Base-by-base conservation (phyloP, 2,888 invertebrate genomes). In the Drosophila merina region DNA sequence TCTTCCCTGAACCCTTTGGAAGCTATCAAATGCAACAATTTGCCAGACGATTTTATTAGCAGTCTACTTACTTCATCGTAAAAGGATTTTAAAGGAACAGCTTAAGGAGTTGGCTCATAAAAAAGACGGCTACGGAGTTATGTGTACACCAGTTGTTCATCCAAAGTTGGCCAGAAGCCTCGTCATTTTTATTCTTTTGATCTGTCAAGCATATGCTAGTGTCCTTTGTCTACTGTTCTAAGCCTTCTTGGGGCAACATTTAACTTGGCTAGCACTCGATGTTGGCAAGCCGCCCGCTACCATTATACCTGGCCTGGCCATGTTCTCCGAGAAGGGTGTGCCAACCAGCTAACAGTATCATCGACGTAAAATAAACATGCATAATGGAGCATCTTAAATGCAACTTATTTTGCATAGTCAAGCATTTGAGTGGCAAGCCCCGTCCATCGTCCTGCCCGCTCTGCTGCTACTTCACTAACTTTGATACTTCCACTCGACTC, bases 331-430 rank as follows among this genome's bases (percentile, higher is more conserved):
- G 38, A 50, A 26, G 54, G 38, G 44, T 36, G 48, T 71, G 66
- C 60, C 57, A 45, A 33, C 30, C 47, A 31, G 30, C 33, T 44
- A 26, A 12, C 73, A 72, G 81, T 81, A 87, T 88, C 84, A 76
- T 82, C 86, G 78, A 71, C 78, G 77, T 74, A 77, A 86, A 77
- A 88, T 86, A 88, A 88, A 87, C 88, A 89, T 87, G 88, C 89
- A 88, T 89, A 88, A 88, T 89, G 88, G 88, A 89, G 88, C 88
- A 80, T 88, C 83, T 79, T 83, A 87, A 88, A 89, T 88, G 86
- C 86, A 85, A 86, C 88, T 89, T 88, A 88, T 87, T 88, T 83
- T 87, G 79, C 89, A 88, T 88, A 88, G 89, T 89, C 89, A 81
- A 88, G 81, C 87, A 78, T 85, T 89, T 79, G 77, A 88, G 89